Evolutionary conservation across 2,888 invertebrate species (phyloP).

Genomic region (Temnothorax unifasciatus): DNA sequence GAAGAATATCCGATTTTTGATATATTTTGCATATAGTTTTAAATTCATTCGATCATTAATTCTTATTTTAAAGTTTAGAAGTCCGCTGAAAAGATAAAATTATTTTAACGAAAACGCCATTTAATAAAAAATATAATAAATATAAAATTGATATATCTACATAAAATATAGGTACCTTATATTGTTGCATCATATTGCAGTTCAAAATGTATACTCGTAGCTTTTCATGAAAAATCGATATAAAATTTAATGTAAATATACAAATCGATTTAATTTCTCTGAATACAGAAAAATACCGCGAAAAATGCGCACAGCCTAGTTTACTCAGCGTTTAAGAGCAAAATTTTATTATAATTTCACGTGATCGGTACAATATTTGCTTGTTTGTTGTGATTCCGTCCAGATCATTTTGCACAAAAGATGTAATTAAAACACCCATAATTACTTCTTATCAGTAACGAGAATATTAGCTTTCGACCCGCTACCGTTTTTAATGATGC

Average conservation of each 20-base stretch:
- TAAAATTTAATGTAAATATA: neutral
- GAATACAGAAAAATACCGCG: neutral
- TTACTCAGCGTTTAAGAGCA: neutral
- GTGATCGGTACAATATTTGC: conserved; percentile 47
- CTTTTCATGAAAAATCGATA: neutral
- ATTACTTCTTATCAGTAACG: conserved; percentile 32
- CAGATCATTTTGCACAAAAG: conserved; percentile 37
- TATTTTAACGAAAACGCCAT: neutral
- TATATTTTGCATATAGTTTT: conserved; percentile 17
- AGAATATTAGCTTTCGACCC: conserved; percentile 28
- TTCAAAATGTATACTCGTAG: neutral
- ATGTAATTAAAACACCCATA: conserved; percentile 23
- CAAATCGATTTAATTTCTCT: neutral
- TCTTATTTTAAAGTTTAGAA: neutral
- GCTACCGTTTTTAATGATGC: neutral
- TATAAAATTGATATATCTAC: neutral
- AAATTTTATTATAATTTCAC: conserved; percentile 10
- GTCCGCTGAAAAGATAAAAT: neutral
- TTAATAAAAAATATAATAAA: neutral
- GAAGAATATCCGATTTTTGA: neutral
- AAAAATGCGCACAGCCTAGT: neutral
- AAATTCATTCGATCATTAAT: conserved; percentile 11
- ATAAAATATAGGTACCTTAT: neutral
- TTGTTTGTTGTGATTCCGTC: conserved; percentile 64
- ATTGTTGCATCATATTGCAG: neutral